Conservation (phyloP, 2,888 invertebrate genomes). For the Hypena proboscidalis region DNA sequence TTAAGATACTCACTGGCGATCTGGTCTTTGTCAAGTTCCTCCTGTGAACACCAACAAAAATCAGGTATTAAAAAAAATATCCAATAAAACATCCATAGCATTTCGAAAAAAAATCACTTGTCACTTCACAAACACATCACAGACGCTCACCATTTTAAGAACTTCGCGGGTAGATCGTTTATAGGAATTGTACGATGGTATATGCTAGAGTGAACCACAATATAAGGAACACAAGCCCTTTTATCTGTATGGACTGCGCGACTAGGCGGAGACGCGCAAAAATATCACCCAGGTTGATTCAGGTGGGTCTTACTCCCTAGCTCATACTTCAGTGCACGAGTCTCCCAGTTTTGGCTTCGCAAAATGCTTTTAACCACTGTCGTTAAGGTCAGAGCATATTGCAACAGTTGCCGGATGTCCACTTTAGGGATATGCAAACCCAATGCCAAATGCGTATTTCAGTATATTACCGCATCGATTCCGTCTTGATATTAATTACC, state of each 20-base stretch:
- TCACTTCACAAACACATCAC: constrained; percentile 29
- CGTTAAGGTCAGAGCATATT: constrained; percentile 69
- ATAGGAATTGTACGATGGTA: constrained; percentile 62
- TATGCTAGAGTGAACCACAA: constrained; percentile 73
- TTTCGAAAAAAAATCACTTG: constrained; percentile 29
- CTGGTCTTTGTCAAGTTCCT: constrained; percentile 92
- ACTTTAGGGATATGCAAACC: constrained; percentile 33
- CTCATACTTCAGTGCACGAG: constrained; percentile 24
- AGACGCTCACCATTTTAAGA: constrained; percentile 63
- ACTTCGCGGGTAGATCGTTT: constrained; percentile 30
- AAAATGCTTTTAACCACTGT: constrained; percentile 70
- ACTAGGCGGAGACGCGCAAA: constrained; percentile 68
- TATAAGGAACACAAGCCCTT: constrained; percentile 75
- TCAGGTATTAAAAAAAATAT: constrained; percentile 36
- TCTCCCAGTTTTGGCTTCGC: constrained; percentile 56
- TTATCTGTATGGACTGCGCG: constrained; percentile 77
- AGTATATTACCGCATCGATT: constrained; percentile 50
- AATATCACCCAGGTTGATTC: constrained; percentile 78
- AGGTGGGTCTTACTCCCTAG: constrained; percentile 30
- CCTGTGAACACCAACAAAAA: constrained; percentile 82
- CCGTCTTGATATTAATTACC: constrained; percentile 56
- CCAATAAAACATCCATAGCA: constrained; percentile 26
- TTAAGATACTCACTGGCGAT: constrained; percentile 90
- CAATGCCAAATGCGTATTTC: constrained; percentile 56
- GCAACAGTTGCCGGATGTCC: constrained; percentile 55